Percentiles rank a stretch among this genome's conserved stretches.
Conservation (phyloP, 2,113 vertebrate species). For the Indri indri region DNA sequence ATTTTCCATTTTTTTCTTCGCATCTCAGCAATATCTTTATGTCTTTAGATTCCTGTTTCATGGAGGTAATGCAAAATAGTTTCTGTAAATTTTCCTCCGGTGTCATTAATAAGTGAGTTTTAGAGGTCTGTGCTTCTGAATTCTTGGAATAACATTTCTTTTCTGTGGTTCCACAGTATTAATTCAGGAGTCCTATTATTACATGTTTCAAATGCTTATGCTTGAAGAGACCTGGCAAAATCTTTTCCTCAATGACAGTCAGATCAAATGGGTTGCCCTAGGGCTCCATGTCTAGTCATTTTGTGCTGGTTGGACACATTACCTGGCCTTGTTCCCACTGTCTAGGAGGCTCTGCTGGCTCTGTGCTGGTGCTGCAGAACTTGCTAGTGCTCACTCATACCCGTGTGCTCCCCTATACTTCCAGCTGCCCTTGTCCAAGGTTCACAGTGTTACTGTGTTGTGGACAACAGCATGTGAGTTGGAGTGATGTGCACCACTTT, state of each 20-base stretch:
- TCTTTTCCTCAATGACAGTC: background rate
- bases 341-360: no score
- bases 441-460: background rate
- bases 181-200: background rate
- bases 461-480: background rate
- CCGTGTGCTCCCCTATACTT: no score
- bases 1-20: background rate
- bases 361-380: background rate
- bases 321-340: background rate
- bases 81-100: background rate
- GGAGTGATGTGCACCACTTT: background rate
- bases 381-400: background rate
- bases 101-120: background rate
- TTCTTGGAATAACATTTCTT: background rate
- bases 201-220: background rate
- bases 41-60: background rate
- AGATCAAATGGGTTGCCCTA: background rate
- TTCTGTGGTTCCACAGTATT: background rate
- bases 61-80: background rate
- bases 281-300: background rate
- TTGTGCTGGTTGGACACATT: background rate
- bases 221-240: background rate
- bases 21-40: background rate
- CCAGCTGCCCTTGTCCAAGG: background rate
- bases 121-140: background rate